Percentiles rank a stretch among this genome's conserved stretches.
phyloP scores from a whole-genome alignment of 2,113 vertebrate species.

The Crotophaga sulcirostris region DNA sequence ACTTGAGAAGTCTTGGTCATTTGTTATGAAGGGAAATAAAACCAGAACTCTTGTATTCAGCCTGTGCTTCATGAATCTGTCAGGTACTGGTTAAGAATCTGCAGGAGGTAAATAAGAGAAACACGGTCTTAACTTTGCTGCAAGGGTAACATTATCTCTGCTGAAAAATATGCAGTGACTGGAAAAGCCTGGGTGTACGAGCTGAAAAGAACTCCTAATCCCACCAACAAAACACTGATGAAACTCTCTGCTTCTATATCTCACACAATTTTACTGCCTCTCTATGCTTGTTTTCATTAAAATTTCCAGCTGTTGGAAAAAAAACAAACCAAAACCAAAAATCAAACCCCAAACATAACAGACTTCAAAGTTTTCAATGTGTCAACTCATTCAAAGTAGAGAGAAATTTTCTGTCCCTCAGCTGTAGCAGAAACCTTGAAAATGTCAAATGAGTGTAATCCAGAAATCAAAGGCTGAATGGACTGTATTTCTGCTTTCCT shows the following conservation, averaged over 20 bases:
- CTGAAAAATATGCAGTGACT: not conserved
- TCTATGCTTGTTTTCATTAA: not conserved
- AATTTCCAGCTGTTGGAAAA: not conserved
- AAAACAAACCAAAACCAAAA: rapidly evolving
- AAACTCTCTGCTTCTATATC: not conserved
- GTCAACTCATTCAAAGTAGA: not conserved
- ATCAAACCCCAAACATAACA: too few relatives aligned
- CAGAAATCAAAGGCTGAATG: not conserved
- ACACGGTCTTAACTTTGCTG: not conserved
- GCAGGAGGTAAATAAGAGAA: not conserved
- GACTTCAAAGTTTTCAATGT: too few relatives aligned
- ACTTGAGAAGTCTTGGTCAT: not conserved
- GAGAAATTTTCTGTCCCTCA: not conserved
- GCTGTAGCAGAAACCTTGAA: not conserved
- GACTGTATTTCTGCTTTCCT: not conserved
- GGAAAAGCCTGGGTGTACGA: not conserved
- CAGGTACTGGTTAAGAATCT: not conserved
- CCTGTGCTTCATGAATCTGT: not conserved
- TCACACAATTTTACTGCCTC: not conserved
- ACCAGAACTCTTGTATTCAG: not conserved
- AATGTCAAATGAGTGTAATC: not conserved
- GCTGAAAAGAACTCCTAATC: not conserved
- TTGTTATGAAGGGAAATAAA: not conserved
- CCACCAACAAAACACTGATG: not conserved
- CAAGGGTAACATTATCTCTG: not conserved